These are phyloP conservation scores for Morinoia aosen DNA, from an alignment of 2,888 invertebrate genomes.

Conservation along the genomic window DNA sequence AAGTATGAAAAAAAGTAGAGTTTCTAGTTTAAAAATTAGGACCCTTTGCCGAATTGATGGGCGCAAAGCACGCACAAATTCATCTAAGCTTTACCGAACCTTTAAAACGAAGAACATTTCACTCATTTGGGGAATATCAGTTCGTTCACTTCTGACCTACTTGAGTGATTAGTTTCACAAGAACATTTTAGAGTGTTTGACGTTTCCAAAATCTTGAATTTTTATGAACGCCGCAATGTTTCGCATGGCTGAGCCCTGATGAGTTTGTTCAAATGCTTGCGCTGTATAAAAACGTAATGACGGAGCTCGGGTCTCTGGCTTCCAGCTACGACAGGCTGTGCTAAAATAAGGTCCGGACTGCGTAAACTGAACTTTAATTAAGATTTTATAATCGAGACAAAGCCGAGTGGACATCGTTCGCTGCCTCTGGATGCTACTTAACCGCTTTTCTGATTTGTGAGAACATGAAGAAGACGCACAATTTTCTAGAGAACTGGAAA, in stretches of 20 bases:
- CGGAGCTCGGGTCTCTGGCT: neutral
- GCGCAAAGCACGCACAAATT: too few species aligned
- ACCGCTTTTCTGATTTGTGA: neutral
- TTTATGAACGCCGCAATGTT: neutral
- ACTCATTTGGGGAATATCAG: neutral
- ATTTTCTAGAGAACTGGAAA: neutral
- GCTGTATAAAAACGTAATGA: neutral
- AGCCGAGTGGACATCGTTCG: neutral
- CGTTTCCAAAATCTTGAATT: neutral
- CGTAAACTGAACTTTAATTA: neutral
- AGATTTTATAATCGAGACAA: neutral
- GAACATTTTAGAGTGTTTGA: neutral
- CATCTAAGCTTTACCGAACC: too few species aligned
- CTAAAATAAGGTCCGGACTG: neutral
- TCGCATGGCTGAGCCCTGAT: neutral
- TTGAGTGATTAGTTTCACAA: neutral
- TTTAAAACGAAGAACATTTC: too few species aligned
- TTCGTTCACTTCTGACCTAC: neutral
- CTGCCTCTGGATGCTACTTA: neutral
- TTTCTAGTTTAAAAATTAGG: neutral
- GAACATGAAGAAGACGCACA: neutral
- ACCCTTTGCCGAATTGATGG: too few species aligned
- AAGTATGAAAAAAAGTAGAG: neutral
- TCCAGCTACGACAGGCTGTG: neutral
- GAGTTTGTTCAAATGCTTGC: neutral